Evolutionary conservation across 2,888 invertebrate genomes (phyloP), one percentile per base, ranked within the genome.

Genomic region (Empis livida): DNA sequence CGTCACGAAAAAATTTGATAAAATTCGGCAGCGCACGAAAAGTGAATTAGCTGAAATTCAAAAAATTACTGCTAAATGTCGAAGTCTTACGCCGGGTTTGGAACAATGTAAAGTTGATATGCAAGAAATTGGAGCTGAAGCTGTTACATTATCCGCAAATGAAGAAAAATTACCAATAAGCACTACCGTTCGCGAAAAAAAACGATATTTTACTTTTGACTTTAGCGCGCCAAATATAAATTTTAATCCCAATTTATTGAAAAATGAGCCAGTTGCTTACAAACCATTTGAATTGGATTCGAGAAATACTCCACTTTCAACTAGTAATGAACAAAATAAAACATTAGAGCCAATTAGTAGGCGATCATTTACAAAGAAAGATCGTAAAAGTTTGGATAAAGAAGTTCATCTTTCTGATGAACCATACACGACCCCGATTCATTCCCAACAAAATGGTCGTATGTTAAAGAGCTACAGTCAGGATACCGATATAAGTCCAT

Each of bases 41-140:
- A 59, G 59, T 37, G 66, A 68, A 43, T 58, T 68, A 46, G 65
- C 65, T 10, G 67, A 67, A 51, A 68, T 67, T n/a, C 62, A 64
- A 50, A 65, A 62, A 52, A 67, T 68, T 38, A 64, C 64, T 3
- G 64, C 63, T 46, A 59, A 60, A 43, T 65, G 61, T 9, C 50
- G 44, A 17, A 44, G 32, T 40, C 9, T 38, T 4, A 32, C 39
- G 15, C 43, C 48, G n/a, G 14, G 27, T n/a, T 14, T 42, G 31
- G 30, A 14, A 20, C 42, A 17, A n/a, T 27, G 5, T 27, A 27
- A 27, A 27, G 5, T 27, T 39, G 9, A 15, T 9, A 5, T n/a
- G 9, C 2, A 8, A 16, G 16, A 15, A 41, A 16, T 31, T 45
- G 42, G n/a, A 11, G 37, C 45, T 42, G 6, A 39, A 38, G 2